Percentiles rank a stretch among this genome's conserved stretches.
These are phyloP conservation scores for Drosophila setosimentum DNA, from an alignment of 2,888 invertebrate species.

Conservation along the genomic window DNA sequence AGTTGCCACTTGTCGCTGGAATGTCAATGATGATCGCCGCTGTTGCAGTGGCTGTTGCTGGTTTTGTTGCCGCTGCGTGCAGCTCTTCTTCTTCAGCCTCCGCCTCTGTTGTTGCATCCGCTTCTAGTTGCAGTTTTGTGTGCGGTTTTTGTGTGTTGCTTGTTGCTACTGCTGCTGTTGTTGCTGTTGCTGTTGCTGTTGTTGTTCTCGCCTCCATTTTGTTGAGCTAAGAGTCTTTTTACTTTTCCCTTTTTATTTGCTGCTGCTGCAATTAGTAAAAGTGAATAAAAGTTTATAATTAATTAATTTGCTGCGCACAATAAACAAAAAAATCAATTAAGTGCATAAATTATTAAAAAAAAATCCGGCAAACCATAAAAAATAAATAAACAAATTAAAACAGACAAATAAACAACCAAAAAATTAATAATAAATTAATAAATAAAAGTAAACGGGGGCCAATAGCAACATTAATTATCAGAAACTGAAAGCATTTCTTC, in stretches of 20 bases:
- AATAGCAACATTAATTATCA: conserved; percentile 48
- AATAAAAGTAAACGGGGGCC: not conserved
- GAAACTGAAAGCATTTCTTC: conserved; percentile 43
- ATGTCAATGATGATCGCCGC: conserved; percentile 82
- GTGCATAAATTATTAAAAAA: conserved; percentile 73
- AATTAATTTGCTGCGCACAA: conserved; percentile 65
- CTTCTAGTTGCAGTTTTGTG: conserved; percentile 65
- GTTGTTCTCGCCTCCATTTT: conserved; percentile 63
- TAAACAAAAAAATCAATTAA: conserved; percentile 78
- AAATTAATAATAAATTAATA: not conserved
- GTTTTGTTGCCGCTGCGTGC: conserved; percentile 10
- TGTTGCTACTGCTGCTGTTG: not conserved
- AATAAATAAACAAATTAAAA: not conserved
- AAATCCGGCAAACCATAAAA: not conserved
- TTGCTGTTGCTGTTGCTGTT: conserved; percentile 1
- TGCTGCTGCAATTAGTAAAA: conserved; percentile 33
- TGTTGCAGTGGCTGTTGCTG: conserved; percentile 14
- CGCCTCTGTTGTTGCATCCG: conserved; percentile 25
- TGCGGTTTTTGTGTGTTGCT: conserved; percentile 46
- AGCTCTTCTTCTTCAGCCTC: conserved; percentile 28
- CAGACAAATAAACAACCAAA: conserved; percentile 2
- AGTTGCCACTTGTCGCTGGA: conserved; percentile 64
- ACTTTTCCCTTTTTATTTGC: conserved; percentile 24
- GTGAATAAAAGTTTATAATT: conserved; percentile 64
- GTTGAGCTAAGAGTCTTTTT: conserved; percentile 39